Evolutionary conservation across 2,888 invertebrate species (phyloP).

Genomic region (Thymelicus lineola): DNA sequence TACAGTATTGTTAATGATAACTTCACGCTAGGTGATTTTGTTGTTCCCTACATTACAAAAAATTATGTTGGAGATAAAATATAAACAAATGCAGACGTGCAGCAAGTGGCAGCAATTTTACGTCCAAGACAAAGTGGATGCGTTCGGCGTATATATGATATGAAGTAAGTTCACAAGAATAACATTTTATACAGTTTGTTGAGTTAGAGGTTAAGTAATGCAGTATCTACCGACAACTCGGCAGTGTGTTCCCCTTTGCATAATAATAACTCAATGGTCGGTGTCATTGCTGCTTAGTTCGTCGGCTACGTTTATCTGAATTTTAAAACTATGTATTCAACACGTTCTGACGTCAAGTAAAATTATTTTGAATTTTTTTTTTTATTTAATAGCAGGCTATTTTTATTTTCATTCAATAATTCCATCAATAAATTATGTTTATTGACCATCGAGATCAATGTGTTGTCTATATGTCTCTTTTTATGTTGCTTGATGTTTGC

Average conservation of each 20-base stretch:
- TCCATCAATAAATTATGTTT: not conserved
- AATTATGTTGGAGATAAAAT: not conserved
- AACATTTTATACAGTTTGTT: constrained; percentile 59
- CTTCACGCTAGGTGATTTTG: not conserved
- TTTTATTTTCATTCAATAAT: not conserved
- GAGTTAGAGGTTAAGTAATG: constrained; percentile 72
- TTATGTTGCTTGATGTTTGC: not conserved
- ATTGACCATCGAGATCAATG: not conserved
- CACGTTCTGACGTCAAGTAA: constrained; percentile 46
- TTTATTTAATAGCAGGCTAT: no score
- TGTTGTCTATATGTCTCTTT: not conserved
- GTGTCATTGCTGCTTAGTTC: constrained; percentile 54
- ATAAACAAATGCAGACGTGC: not conserved
- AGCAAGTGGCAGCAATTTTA: not conserved
- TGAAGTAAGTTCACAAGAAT: constrained; percentile 56
- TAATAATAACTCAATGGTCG: constrained; percentile 76
- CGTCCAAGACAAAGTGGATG: constrained; percentile 4
- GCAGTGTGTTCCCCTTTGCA: constrained; percentile 63
- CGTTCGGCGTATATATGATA: not conserved
- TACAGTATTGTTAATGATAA: not conserved
- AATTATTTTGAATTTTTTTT: not conserved
- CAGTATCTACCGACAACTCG: constrained; percentile 55
- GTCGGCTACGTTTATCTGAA: constrained; percentile 62
- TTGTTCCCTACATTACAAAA: not conserved
- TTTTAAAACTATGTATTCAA: constrained; percentile 54